Evolutionary conservation across 35 echinoderm and acorn worm genomes (phyloP).

Genomic region (Patiria miniata): DNA sequence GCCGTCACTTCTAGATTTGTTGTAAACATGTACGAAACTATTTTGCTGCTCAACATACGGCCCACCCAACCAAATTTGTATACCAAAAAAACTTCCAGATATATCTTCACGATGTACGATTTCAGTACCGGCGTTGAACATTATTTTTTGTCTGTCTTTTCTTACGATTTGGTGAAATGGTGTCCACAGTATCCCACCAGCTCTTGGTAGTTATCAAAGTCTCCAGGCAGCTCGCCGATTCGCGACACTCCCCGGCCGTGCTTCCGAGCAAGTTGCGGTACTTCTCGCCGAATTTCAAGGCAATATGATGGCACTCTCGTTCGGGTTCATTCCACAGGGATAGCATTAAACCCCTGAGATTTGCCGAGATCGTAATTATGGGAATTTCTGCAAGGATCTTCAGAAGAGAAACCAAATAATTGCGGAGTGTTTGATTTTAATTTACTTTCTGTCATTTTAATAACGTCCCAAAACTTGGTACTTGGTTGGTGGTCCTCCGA

Average conservation of each 20-base stretch:
- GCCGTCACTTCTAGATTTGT: too few species aligned
- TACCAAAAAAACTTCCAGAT: too few species aligned
- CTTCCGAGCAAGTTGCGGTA: neutral
- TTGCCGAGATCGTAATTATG: neutral
- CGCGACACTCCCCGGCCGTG: neutral
- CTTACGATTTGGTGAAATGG: conserved; percentile 6
- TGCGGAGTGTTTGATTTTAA: too few species aligned
- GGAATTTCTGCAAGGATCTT: conserved; percentile 14
- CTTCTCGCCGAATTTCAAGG: conserved; percentile 13
- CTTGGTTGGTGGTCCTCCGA: too few species aligned
- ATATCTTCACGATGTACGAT: too few species aligned
- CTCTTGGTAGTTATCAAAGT: neutral
- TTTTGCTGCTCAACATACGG: too few species aligned
- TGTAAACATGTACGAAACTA: too few species aligned
- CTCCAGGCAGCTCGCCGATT: neutral
- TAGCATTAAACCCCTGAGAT: neutral
- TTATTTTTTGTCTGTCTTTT: neutral
- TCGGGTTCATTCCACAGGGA: neutral
- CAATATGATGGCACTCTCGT: neutral
- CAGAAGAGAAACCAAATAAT: neutral
- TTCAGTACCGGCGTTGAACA: neutral
- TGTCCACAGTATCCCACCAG: conserved; percentile 3
- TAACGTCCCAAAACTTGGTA: too few species aligned
- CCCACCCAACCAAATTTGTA: too few species aligned
- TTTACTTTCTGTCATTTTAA: too few species aligned